Evolutionary conservation across 1,140 invertebrate species (phyloP).

Genomic region (Drosophila busckii): DNA sequence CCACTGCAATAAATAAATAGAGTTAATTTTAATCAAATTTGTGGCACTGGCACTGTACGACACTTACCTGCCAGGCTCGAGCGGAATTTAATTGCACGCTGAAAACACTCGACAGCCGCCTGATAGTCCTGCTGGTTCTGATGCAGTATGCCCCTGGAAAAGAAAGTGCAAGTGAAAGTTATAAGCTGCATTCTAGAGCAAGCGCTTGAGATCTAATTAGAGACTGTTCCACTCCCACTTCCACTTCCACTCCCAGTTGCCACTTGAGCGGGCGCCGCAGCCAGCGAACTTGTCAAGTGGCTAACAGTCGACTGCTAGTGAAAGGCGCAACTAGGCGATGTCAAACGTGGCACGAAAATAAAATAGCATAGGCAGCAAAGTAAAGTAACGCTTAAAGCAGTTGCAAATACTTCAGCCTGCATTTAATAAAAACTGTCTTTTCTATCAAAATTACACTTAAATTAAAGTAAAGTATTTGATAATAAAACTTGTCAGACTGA

Average conservation of each 20-base stretch:
- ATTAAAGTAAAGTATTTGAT: too few relatives aligned
- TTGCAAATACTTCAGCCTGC: conserved; percentile 9
- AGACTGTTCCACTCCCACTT: too few relatives aligned
- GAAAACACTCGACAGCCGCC: conserved; percentile 94
- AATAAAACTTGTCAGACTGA: too few relatives aligned
- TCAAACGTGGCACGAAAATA: too few relatives aligned
- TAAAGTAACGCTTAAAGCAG: background rate
- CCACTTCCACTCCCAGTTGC: too few relatives aligned
- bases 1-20: conserved; percentile 83
- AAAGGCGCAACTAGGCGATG: conserved; percentile 6
- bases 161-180: conserved; percentile 40
- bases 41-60: background rate
- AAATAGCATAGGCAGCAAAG: too few relatives aligned
- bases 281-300: conserved; percentile 35
- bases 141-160: conserved; percentile 92
- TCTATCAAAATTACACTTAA: too few relatives aligned
- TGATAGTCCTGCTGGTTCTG: conserved; percentile 93
- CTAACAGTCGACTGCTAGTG: conserved; percentile 11
- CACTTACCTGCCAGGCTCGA: conserved; percentile 96
- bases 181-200: conserved; percentile 49
- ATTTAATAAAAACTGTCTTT: conserved; percentile 23
- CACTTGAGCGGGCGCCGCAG: conserved; percentile 24
- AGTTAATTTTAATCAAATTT: background rate
- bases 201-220: conserved; percentile 61
- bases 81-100: conserved; percentile 94